A percentile compares a stretch with the other conserved stretches of the same genome.
phyloP scores from a whole-genome alignment of 2,113 vertebrate genomes.

The Caranx melampygus region DNA sequence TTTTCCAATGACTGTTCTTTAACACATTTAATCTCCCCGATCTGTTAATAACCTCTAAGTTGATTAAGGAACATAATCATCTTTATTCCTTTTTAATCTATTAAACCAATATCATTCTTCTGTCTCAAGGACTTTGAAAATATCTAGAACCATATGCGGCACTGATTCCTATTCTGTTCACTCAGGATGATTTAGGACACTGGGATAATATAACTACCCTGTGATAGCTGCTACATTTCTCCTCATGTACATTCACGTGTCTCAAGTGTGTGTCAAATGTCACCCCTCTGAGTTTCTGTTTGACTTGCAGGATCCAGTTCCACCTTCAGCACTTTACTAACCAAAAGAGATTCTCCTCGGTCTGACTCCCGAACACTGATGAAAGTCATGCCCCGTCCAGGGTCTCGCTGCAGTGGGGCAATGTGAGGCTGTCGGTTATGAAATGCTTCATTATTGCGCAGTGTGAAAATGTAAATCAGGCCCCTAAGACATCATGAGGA shows the following conservation, averaged over 20 bases:
- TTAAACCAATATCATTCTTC: slow-evolving; percentile 49
- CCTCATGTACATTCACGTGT: slow-evolving; percentile 17
- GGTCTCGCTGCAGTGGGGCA: neutral
- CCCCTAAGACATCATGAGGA: neutral
- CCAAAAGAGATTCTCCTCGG: slow-evolving; percentile 48
- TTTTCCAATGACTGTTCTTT: slow-evolving; percentile 63
- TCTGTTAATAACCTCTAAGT: slow-evolving; percentile 73
- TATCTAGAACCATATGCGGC: slow-evolving; percentile 9
- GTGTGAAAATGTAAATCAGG: slow-evolving; percentile 28
- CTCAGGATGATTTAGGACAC: slow-evolving; percentile 41
- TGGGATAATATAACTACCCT: neutral
- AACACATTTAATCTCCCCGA: slow-evolving; percentile 58
- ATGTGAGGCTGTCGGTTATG: neutral
- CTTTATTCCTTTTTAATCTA: slow-evolving; percentile 56
- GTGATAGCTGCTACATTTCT: slow-evolving; percentile 19
- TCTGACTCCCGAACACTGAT: slow-evolving; percentile 48
- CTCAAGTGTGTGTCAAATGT: slow-evolving; percentile 29
- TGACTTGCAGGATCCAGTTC: slow-evolving; percentile 43
- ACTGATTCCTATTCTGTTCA: slow-evolving; percentile 28
- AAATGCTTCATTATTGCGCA: neutral
- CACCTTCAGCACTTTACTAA: slow-evolving; percentile 37
- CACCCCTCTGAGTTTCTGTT: slow-evolving; percentile 40
- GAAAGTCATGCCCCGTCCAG: slow-evolving; percentile 54
- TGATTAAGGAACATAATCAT: slow-evolving; percentile 72
- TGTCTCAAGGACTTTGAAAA: slow-evolving; percentile 48